phyloP scores from a whole-genome alignment of 2,888 invertebrate species.

The Phragmatobia fuliginosa region DNA sequence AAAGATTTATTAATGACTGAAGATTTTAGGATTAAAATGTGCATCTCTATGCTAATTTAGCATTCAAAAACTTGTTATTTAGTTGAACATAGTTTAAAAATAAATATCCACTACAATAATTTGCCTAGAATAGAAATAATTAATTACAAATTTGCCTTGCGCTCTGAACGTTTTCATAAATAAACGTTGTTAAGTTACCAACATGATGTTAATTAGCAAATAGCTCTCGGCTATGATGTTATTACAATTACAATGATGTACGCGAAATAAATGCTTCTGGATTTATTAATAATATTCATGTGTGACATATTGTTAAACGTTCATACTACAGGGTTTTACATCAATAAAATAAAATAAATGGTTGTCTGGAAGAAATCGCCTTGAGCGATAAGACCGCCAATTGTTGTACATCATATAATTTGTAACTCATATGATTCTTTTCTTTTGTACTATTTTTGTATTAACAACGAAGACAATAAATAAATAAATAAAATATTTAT shows the following conservation, averaged over 20 bases:
- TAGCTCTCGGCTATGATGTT: conserved; percentile 4
- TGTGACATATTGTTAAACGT: background rate
- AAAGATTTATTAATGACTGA: background rate
- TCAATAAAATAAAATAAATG: too few species aligned
- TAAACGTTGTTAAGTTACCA: conserved; percentile 1
- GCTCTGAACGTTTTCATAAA: background rate
- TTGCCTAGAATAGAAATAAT: background rate
- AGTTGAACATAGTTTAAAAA: background rate
- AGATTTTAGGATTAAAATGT: background rate
- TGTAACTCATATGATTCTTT: too few species aligned
- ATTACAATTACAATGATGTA: background rate
- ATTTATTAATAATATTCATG: conserved; percentile 2
- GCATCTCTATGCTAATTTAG: background rate
- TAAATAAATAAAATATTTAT: too few species aligned
- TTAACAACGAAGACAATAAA: too few species aligned
- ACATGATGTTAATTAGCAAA: conserved; percentile 7
- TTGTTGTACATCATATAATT: too few species aligned
- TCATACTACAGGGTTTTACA: background rate
- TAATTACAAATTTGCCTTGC: background rate
- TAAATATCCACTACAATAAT: background rate
- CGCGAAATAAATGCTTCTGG: background rate
- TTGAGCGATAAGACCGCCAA: too few species aligned
- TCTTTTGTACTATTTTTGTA: too few species aligned
- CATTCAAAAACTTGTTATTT: background rate
- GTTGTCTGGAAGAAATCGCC: too few species aligned